A percentile compares a stretch with the other conserved stretches of the same genome.
Conservation (phyloP, 2,113 vertebrate species). For the Zosterops hypoxanthus region DNA sequence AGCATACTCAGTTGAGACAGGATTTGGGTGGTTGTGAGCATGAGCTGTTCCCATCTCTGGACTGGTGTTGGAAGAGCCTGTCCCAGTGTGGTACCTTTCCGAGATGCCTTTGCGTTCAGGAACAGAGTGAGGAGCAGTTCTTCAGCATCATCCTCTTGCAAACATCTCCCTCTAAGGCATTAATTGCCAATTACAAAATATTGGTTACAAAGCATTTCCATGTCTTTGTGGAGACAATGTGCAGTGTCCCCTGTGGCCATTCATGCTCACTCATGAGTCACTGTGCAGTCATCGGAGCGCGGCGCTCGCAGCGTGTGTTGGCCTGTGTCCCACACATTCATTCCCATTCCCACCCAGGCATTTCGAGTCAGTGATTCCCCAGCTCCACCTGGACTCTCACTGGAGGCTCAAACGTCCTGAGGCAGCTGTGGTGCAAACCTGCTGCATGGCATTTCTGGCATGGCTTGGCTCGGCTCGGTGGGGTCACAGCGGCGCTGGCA, state of each 20-base stretch:
- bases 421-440: neutral
- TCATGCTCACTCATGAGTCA: neutral
- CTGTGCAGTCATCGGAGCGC: neutral
- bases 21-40: neutral
- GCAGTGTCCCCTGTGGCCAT: neutral
- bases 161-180: neutral
- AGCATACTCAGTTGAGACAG: neutral
- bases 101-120: neutral
- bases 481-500: neutral
- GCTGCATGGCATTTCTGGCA: neutral
- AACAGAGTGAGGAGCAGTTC: neutral
- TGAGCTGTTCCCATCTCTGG: neutral
- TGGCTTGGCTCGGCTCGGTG: neutral
- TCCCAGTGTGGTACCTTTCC: neutral
- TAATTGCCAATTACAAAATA: neutral
- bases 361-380: neutral
- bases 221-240: neutral
- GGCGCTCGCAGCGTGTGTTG: fast-evolving
- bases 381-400: constrained; percentile 22
- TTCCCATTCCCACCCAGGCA: neutral
- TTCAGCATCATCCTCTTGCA: neutral
- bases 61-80: neutral
- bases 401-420: neutral
- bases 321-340: neutral
- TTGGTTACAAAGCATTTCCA: neutral